These are phyloP conservation scores for Palythoa heliodiscus DNA, from an alignment of 92 coral and sea anemone genomes.

Conservation along the genomic window DNA sequence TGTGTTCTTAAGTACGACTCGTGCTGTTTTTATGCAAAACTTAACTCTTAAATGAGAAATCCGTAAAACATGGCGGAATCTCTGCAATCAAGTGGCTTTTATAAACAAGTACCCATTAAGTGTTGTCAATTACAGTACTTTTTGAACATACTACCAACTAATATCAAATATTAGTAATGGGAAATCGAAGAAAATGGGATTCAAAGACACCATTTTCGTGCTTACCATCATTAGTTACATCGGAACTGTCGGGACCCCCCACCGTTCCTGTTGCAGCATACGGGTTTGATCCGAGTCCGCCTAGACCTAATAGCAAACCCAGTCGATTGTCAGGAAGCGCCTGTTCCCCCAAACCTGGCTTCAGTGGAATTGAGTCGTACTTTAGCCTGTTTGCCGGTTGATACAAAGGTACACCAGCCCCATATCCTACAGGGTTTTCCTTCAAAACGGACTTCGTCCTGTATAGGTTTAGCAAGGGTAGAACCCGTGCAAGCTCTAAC, in stretches of 20 bases:
- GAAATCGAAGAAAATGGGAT: neutral
- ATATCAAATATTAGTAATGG: neutral
- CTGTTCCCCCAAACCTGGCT: conserved; percentile 55
- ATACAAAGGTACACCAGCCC: conserved; percentile 43
- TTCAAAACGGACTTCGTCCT: conserved; percentile 46
- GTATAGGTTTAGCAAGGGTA: conserved; percentile 66
- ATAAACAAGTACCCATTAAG: neutral
- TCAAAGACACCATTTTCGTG: neutral
- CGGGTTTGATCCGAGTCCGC: neutral
- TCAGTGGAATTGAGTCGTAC: conserved; percentile 80
- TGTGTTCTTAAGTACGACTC: neutral
- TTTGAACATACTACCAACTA: neutral
- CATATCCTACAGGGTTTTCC: conserved; percentile 46
- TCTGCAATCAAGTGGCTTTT: neutral
- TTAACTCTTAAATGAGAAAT: neutral
- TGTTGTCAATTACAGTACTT: neutral
- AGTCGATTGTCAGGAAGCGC: conserved; percentile 53
- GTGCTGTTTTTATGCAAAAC: neutral
- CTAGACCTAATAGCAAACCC: conserved; percentile 28
- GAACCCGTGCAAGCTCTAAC: conserved; percentile 72
- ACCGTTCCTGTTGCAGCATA: neutral
- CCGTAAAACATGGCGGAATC: neutral
- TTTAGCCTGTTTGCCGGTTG: conserved; percentile 65
- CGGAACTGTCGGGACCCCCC: conserved; percentile 8
- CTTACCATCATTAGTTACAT: conserved; percentile 18